Evolutionary conservation across 1,140 invertebrate species (phyloP).

Genomic region (Venustaconcha ellipsiformis): DNA sequence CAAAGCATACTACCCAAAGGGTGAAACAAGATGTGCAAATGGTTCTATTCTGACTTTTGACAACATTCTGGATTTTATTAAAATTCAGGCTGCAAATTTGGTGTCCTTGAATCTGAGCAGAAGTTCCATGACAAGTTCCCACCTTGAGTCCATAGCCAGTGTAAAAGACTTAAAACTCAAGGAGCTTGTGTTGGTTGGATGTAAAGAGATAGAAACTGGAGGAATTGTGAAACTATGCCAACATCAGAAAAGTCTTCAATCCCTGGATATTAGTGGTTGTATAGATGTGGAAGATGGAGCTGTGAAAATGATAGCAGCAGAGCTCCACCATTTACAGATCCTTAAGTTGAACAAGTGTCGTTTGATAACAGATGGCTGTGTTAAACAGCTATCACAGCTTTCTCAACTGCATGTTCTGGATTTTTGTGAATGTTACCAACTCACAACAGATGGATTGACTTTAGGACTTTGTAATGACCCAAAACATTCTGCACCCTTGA

Average conservation of each 20-base stretch:
- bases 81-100: constrained; percentile 71
- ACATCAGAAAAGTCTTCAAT: constrained; percentile 73
- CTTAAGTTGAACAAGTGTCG: constrained; percentile 58
- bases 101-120: constrained; percentile 76
- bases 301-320: constrained; percentile 73
- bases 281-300: constrained; percentile 76
- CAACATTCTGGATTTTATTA: constrained; percentile 75
- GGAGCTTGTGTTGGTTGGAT: constrained; percentile 73
- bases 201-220: constrained; percentile 77
- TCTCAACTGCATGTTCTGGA: constrained; percentile 74
- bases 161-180: constrained; percentile 72
- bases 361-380: constrained; percentile 75
- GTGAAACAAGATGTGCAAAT: constrained; percentile 71
- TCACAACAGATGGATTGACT: constrained; percentile 75
- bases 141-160: constrained; percentile 73
- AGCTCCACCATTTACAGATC: constrained; percentile 65
- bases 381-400: constrained; percentile 72
- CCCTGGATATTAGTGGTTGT: constrained; percentile 76
- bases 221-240: constrained; percentile 73
- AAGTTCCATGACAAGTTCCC: constrained; percentile 76
- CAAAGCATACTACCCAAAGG: constrained; percentile 73
- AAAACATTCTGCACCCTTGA: constrained; percentile 68
- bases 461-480: constrained; percentile 63
- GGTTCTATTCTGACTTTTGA: constrained; percentile 79
- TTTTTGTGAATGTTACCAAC: constrained; percentile 77